Base-by-base conservation (phyloP, 2,797 vertebrate genomes). In the Adelosebastes latens region DNA sequence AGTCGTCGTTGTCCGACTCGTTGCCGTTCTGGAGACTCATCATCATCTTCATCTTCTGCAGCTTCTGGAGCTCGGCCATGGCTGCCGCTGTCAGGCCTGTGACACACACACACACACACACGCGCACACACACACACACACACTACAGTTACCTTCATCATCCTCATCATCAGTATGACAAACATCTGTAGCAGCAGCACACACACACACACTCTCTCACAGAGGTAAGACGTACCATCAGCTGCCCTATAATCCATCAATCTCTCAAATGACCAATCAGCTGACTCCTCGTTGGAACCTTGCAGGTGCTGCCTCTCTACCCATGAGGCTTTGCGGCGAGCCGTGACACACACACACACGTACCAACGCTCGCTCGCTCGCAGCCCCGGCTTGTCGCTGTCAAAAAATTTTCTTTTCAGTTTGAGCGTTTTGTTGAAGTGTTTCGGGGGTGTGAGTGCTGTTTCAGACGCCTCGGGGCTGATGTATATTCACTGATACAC, bases 41-140 rank as follows among this genome's bases (percentile, higher is more conserved):
- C 96, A 97, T 97, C 75, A 98, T 96, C 86, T 98, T 98, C 96
- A 98, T 97, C 79, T 98, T 98, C 94, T 98, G 97, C 2, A 98
- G 93, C 85, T 98, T 98, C 96, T 98, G 97, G 2, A 97, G 97
- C 84, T 98, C 97, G 1, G 97, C 97, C 97, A 99, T 98, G 64
- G 97, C 97, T 74, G 97, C 97, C 0, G 97, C 97, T 34, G 97
- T 98, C 87, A 98, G 93, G 58, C 97, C 97, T 98, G 89, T 7
- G 58, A 49, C 36, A 85, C 65, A 81, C 67, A 87, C 60, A 86
- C 73, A 87, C 72, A 80, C 80, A 73, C 55, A 68, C 77, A 70
- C 65, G 71, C 81, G 77, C 76, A 77, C 80, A 77, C 73, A 82
- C 64, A 73, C 55, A 79, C 58, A 62, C 63, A 72, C 55, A 72